Percentiles rank a stretch among this genome's conserved stretches.
These are phyloP conservation scores for Sinella curviseta DNA, from an alignment of 1,140 invertebrate species.

Conservation along the genomic window DNA sequence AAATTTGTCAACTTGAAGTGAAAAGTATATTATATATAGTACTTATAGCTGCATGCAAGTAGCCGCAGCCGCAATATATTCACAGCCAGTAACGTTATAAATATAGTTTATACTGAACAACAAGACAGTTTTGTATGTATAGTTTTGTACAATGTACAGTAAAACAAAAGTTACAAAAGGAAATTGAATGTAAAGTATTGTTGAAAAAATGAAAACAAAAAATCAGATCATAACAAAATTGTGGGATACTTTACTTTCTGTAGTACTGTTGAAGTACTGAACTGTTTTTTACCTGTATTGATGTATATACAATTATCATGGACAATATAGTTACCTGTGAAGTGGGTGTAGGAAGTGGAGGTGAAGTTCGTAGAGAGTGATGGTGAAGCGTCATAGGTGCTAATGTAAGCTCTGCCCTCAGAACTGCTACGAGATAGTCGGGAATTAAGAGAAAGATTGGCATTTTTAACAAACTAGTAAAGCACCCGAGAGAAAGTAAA, in stretches of 20 bases:
- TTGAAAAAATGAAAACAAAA: too few relatives aligned
- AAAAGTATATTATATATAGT: too few relatives aligned
- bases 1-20: too few relatives aligned
- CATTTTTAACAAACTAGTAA: neutral
- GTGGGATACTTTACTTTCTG: neutral
- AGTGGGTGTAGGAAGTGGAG: conserved; percentile 51
- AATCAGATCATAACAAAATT: too few relatives aligned
- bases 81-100: neutral
- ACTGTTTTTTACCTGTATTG: conserved; percentile 13
- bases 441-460: conserved; percentile 30
- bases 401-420: conserved; percentile 51
- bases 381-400: conserved; percentile 51
- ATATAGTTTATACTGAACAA: neutral
- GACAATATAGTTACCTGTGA: conserved; percentile 45
- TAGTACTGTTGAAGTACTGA: neutral
- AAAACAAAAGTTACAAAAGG: too few relatives aligned
- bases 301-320: neutral
- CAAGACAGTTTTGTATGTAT: neutral
- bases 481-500: neutral
- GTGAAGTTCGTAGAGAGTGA: conserved; percentile 51
- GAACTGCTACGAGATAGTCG: conserved; percentile 47
- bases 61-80: too few relatives aligned
- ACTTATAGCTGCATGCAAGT: too few relatives aligned
- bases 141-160: too few relatives aligned
- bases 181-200: too few relatives aligned